Base-by-base conservation (phyloP, 2,888 invertebrate species). In the Lycia hirtaria region DNA sequence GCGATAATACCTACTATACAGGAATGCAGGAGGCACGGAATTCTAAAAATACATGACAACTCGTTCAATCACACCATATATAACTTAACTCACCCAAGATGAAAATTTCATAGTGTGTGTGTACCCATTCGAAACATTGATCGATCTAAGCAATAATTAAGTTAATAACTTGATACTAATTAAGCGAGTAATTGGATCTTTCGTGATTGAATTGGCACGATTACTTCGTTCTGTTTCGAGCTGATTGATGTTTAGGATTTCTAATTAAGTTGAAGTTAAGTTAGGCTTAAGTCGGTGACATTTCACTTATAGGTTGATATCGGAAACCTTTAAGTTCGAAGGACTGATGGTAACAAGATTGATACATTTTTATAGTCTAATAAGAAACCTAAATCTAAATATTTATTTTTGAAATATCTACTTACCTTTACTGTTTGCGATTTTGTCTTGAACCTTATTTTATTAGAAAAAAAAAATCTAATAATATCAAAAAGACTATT, bases 151-250 rank as follows among this genome's bases (percentile, higher is more conserved):
- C 33, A 40, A 47, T 56, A 51, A 56, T 51, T 56, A 41, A 45
- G 24, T 56, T 47, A 51, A 26, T 45, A 50, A 56, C 45, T 45
- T 45, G 50, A 45, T 68, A 68, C 67, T 68, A 71, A 76, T 75
- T 78, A 72, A 72, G 64, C 70, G 65, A 53, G 56, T 75, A 75
- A 79, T 78, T 65, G 69, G 72, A 64, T 70, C 65, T 58, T 59
- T 63, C 44, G 53, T 48, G 47, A 56, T 47, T 47, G 41, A 59
- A 49, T 52, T 48, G 52, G 35, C 57, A 15, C 41, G 47, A 48
- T 47, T 52, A 57, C 52, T 47, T 57, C 43, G 35, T 52, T 56
- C 22, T 28, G 14, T 47, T 51, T 47, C 41, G 52, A 47, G 22
- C 41, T 52, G 47, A 52, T 41, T 57, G 52, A 57, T 57, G 52